Percentiles rank a stretch among this genome's conserved stretches.
These are phyloP conservation scores for Bos javanicus DNA, from an alignment of 2,113 vertebrate genomes.

Conservation along the genomic window DNA sequence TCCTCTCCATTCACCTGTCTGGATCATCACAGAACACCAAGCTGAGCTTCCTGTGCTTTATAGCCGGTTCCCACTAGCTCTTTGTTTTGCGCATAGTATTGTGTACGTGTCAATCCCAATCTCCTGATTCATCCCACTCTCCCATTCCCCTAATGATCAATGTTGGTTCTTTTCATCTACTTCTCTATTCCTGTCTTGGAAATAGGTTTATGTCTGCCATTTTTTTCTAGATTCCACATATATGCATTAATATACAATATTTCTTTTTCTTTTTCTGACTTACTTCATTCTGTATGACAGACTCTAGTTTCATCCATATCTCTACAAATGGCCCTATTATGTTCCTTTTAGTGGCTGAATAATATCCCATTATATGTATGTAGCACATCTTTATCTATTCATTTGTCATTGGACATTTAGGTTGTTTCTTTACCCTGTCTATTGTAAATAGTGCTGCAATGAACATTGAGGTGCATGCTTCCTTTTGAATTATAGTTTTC, in stretches of 20 bases:
- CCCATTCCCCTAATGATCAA: not conserved
- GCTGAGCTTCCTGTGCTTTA: not conserved
- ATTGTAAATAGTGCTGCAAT: not conserved
- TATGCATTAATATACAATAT: not conserved
- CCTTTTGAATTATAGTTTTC: not conserved
- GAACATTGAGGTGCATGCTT: not conserved
- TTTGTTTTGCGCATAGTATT: not conserved
- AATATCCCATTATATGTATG: not conserved
- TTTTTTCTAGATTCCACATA: not conserved
- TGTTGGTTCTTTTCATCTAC: not conserved
- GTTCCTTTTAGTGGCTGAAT: not conserved
- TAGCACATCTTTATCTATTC: not conserved
- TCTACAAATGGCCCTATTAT: not conserved
- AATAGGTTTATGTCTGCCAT: not conserved
- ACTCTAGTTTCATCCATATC: not conserved
- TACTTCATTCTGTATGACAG: not conserved
- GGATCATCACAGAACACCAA: not conserved
- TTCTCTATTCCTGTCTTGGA: not conserved
- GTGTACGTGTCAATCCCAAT: not conserved
- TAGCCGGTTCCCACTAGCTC: accelerated
- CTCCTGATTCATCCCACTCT: not conserved
- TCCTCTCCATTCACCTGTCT: not conserved
- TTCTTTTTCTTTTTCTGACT: not conserved
- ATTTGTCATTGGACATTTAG: not conserved
- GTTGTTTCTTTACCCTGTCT: not conserved